Evolutionary conservation across 2,113 vertebrate species (phyloP), one percentile per base, ranked within the genome.

Genomic region (Carlito syrichta): DNA sequence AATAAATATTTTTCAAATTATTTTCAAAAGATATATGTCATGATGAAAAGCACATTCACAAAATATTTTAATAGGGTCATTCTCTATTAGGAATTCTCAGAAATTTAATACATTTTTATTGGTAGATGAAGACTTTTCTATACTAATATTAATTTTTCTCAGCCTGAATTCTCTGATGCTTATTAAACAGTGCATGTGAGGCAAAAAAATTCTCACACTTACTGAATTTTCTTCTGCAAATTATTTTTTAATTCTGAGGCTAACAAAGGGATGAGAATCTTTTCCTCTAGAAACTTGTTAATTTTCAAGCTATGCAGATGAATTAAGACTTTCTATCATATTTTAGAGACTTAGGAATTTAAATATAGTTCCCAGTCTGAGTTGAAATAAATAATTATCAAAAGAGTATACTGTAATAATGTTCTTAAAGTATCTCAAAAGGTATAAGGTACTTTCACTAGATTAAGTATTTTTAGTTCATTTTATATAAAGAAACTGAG

Each of bases 351-450:
- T 16, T 60, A 25, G 92, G 19, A 76, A 60, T 89, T 84, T 76
- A 95, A 94, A 66, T 73, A 83, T 87, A 95, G 45, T 9, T 43
- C 10, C 25, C 54, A n/a, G 1, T 50, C 25, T 25, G 19, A 92
- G 23, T 83, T 9, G 52, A 96, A 95, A 81, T 81, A 81, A 79
- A 38, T 74, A 94, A 86, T 50, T 94, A 89, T 8, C 32, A 89
- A 87, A 86, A n/a, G 40, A 76, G 43, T 48, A 30, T 48, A 76
- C 30, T 91, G 20, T 78, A 68, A n/a, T 74, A 85, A 79, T 4
- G 27, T n/a, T n/a, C n/a, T n/a, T n/a, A n/a, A n/a, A n/a, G n/a
- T n/a, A n/a, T n/a, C n/a, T n/a, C 30, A 94, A 91, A 81, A 30
- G 87, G 22, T 52, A 16, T 63, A 52, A 79, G 68, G 73, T 3